Percentiles rank a stretch among this genome's conserved stretches.
Evolutionary conservation across 2,888 invertebrate genomes (phyloP).

Genomic region (Boloria selene): DNA sequence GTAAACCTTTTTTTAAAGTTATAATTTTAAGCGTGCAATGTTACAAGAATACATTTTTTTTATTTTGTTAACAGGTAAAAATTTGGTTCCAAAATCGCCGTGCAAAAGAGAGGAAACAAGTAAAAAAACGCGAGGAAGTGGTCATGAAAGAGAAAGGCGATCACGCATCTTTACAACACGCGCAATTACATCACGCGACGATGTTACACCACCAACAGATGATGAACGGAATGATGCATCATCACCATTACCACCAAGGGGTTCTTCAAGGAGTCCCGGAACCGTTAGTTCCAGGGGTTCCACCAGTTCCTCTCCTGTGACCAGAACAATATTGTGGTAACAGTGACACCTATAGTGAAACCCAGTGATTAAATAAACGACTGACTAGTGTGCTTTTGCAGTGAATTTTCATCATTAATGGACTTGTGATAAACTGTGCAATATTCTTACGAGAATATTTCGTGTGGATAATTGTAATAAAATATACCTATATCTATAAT

Average conservation of each 20-base stretch:
- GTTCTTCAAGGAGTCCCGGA: conserved; percentile 79
- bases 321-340: conserved; percentile 64
- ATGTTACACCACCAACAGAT: conserved; percentile 81
- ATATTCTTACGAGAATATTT: conserved; percentile 59
- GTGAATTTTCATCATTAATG: conserved; percentile 41
- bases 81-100: conserved; percentile 96
- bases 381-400: conserved; percentile 39
- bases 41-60: neutral
- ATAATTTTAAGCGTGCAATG: too few species aligned
- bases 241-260: conserved; percentile 78
- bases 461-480: conserved; percentile 28
- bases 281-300: conserved; percentile 70
- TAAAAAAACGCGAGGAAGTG: conserved; percentile 91
- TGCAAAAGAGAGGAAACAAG: conserved; percentile 95
- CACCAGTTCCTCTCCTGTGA: conserved; percentile 79
- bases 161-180: conserved; percentile 76
- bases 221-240: conserved; percentile 81
- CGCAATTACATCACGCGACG: conserved; percentile 78
- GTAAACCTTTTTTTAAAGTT: too few species aligned
- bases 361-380: conserved; percentile 40
- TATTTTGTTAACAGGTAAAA: conserved; percentile 79
- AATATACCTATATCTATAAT: neutral
- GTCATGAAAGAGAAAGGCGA: conserved; percentile 83
- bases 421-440: conserved; percentile 71
- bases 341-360: conserved; percentile 49